Evolutionary conservation across 2,113 vertebrate species (phyloP), one percentile per base, ranked within the genome.

Genomic region (Arizona elegans): DNA sequence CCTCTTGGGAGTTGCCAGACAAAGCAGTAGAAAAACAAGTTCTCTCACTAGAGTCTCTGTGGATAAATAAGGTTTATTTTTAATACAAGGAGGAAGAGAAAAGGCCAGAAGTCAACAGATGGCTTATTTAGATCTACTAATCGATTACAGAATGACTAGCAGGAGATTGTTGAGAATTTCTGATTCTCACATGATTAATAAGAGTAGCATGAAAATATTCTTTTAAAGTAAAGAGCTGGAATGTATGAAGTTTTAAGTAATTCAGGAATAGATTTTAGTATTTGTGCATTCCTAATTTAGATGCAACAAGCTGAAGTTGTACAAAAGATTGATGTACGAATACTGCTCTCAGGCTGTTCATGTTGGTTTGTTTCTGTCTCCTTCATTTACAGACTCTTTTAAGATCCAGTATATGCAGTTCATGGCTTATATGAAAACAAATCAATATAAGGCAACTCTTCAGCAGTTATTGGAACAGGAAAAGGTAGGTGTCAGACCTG

Each of bases 401-500:
- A 99, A 98, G 98, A 97, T 99, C 88, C 99, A 99, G 94, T 99
- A 99, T 96, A 95, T 99, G 96, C 99, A 99, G 97, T 99, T 99
- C 95, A 98, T 99, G 98, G 97, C 98, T 0, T 98, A 99, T 95
- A 99, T 99, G 96, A 99, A 99, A 97, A 99, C 98, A 8, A 98
- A 99, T 92, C 99, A 99, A 96, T 99, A 99, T 95, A 98, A 98
- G 94, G 98, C 98, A 93, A 99, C 97, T 95, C 97, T 99, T 92
- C 99, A 99, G 97, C 98, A 99, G 96, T 97, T 99, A 86, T 96
- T 99, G 96, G 99, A 99, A 94, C 98, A 99, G 97, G 99, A 99
- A 95, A 99, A 99, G 99, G 99, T 99, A 92, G 1, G 96, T 70
- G 26, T n/a, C 62, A 65, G 26, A 65, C 62, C 26, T 29, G 29